Base-by-base conservation (phyloP, 2,888 invertebrate species). In the Apotomis betuletana region DNA sequence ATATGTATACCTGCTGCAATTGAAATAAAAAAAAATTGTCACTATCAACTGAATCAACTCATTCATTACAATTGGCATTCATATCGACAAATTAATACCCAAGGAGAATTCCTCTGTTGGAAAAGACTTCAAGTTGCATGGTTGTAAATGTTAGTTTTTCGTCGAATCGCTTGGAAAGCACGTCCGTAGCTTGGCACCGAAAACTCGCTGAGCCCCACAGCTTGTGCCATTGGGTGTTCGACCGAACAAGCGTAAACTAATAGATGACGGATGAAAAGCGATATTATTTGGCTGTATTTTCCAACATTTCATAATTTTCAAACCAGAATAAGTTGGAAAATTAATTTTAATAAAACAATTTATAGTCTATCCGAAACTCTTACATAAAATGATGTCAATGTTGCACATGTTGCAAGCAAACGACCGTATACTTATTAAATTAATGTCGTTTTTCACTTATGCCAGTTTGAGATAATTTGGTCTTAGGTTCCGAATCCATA, bases 171-270 rank as follows among this genome's bases (percentile, higher is more conserved):
- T 63, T 62, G 36, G 69, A 51, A 69, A 63, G 58, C 58, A 63
- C 51, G 70, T 65, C 54, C 59, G 60, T 41, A 36, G 67, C 41
- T 61, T 51, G 51, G 15, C 62, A 59, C 54, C 27, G 36, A 44
- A 63, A 68, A 68, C 57, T 67, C 52, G 44, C 44, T 57, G 62
- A 69, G 67, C 72, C 52, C 54, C 63, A 68, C 54, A 46, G 41
- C 63, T 68, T 55, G 41, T 46, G 58, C 63, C 62, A 15, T 46
- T 49, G 57, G 63, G 62, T 71, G 71, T 63, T 57, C 58, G 67
- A 60, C 54, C 62, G 58, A 72, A 72, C 27, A 27, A 27, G 27
- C 27, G 27, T 41, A 41, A 41, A 41, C 5, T 41, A 6, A 41
- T 41, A 41, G 5, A 6, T 41, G 41, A 41, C 41, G 41, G 41